Evolutionary conservation across 2,113 vertebrate genomes (phyloP), one percentile per base, ranked within the genome.

Genomic region (Tragulus kanchil): DNA sequence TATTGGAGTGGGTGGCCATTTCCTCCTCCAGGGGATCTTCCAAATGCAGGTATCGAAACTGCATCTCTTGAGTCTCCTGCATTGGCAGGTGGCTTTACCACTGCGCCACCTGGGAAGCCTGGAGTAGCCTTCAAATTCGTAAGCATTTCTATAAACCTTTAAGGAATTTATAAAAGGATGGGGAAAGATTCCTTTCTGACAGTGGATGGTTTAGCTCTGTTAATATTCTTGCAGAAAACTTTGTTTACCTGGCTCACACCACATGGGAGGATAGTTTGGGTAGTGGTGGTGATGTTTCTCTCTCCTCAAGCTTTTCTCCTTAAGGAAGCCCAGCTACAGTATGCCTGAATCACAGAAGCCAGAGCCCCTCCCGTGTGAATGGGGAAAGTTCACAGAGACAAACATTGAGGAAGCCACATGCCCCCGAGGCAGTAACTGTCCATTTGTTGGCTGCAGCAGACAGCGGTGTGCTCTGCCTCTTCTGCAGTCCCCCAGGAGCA

Each of bases 341-440:
- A 42, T 73, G 31, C 26, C 31, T 45, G 58, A 52, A 48, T 19
- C 15, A 65, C 36, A n/a, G 42, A 89, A 65, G 26, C 4, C 36
- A 78, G 83, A 54, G 36, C 9, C 25, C 6, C 23, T 36, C 23
- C 11, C n/a, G 19, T 0, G 0, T 9, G 59, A 54, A 3, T 28
- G 15, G 50, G 28, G 77, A 2, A 11, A 69, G 5, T 69, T 45
- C 8, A 16, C 64, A 62, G 31, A 45, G 31, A 65, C 50, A 31
- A 50, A 26, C 25, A 1, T 28, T 2, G 11, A 88, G 71, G 31
- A 73, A 13, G 4, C 52, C 12, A 15, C 13, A 7, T 56, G 36
- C 48, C 26, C 2, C 31, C 0, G 26, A n/a, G 11, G 10, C 54
- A 14, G 15, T 16, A 13, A 42, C n/a, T 19, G 0, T 26, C 59